A percentile compares a stretch with the other conserved stretches of the same genome.
phyloP scores from a whole-genome alignment of 2,113 vertebrate genomes.

The Ptychochromis oligacanthus region DNA sequence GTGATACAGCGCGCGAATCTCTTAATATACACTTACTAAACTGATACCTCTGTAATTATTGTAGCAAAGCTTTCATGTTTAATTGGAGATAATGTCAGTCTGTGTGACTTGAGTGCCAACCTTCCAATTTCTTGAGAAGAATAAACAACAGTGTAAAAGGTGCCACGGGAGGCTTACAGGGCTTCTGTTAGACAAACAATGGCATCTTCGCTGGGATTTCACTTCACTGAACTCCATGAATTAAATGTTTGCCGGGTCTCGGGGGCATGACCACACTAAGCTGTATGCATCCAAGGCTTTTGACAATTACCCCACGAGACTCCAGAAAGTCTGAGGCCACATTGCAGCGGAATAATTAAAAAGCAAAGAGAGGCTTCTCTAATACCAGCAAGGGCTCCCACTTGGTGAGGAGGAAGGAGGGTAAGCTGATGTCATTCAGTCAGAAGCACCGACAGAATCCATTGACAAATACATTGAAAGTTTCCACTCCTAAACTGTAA shows the following conservation, averaged over 20 bases:
- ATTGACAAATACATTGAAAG: constrained; percentile 39
- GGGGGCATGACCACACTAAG: constrained; percentile 71
- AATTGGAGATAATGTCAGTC: constrained; percentile 56
- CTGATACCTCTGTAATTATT: constrained; percentile 57
- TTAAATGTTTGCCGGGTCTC: constrained; percentile 63
- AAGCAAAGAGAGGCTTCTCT: constrained; percentile 74
- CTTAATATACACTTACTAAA: constrained; percentile 49
- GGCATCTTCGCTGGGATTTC: constrained; percentile 42
- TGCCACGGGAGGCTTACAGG: constrained; percentile 42
- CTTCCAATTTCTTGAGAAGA: constrained; percentile 60
- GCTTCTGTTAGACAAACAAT: constrained; percentile 55
- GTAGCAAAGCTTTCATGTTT: constrained; percentile 54
- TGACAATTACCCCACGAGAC: constrained; percentile 78
- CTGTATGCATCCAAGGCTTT: constrained; percentile 73
- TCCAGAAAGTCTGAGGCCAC: constrained; percentile 81
- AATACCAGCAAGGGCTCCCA: constrained; percentile 51
- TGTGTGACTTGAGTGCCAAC: constrained; percentile 27
- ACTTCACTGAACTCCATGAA: constrained; percentile 61
- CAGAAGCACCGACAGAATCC: constrained; percentile 38
- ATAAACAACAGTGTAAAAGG: constrained; percentile 60
- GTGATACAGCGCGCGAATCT: constrained; percentile 36
- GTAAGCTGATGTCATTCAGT: constrained; percentile 55
- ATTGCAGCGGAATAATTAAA: constrained; percentile 75
- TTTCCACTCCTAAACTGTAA: constrained; percentile 32
- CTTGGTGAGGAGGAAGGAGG: constrained; percentile 47